Evolutionary conservation across 2,113 vertebrate genomes (phyloP).

Genomic region (Caracal caracal): DNA sequence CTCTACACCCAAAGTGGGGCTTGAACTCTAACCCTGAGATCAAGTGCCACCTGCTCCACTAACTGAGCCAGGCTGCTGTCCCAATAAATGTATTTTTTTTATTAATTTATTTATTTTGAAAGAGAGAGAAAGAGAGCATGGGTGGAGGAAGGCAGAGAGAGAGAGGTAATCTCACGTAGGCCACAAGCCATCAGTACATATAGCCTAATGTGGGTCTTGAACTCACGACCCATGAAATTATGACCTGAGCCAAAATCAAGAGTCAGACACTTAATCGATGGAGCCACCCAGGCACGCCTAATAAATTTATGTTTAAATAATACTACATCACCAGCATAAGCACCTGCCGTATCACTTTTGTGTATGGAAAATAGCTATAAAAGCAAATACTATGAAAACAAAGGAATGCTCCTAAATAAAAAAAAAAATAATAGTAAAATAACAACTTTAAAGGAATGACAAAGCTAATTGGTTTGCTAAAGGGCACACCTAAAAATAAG

Average conservation of each 20-base stretch:
- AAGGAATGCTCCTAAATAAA: neutral
- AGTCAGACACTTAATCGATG: neutral
- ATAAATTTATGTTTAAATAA: neutral
- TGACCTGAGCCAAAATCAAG: neutral
- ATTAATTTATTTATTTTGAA: too few relatives aligned
- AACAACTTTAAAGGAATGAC: neutral
- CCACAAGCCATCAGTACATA: too few relatives aligned
- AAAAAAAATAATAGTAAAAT: constrained; percentile 28
- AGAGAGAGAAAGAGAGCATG: too few relatives aligned
- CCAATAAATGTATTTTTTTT: too few relatives aligned
- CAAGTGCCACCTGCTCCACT: too few relatives aligned
- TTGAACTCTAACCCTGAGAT: neutral
- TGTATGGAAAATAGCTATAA: constrained; percentile 11
- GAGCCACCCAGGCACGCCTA: neutral
- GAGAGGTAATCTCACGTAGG: too few relatives aligned
- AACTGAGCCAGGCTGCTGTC: too few relatives aligned
- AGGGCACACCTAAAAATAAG: neutral
- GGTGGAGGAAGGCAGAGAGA: too few relatives aligned
- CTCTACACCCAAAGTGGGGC: neutral
- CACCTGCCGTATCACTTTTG: neutral
- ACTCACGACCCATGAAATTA: too few relatives aligned
- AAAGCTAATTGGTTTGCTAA: neutral
- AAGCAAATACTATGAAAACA: constrained; percentile 7
- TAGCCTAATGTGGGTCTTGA: too few relatives aligned
- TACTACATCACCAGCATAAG: neutral